phyloP scores from a whole-genome alignment of 37 sponge, comb jelly and placozoan genomes.

The Dysidea cf. avara region DNA sequence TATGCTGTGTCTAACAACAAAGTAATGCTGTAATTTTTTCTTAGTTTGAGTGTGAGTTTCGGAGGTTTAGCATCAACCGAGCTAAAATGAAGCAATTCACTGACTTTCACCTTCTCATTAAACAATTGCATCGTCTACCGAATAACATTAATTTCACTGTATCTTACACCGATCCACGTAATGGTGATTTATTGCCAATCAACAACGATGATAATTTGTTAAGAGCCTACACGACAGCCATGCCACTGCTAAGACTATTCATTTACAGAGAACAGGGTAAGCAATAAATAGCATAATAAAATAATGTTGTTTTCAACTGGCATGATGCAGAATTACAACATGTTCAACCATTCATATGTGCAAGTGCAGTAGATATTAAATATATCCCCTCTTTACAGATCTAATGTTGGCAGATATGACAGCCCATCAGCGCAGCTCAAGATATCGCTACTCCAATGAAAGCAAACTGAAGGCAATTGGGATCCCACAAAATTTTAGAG shows the following conservation, averaged over 20 bases:
- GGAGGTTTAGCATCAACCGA: slow-evolving; percentile 77
- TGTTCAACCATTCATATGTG: too few relatives aligned
- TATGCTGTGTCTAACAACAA: too few relatives aligned
- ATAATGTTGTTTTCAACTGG: too few relatives aligned
- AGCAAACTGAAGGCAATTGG: slow-evolving; percentile 61
- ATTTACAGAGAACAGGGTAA: slow-evolving; percentile 86
- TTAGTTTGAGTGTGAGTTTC: slow-evolving; percentile 93
- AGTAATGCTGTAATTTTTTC: too few relatives aligned
- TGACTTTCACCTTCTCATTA: slow-evolving; percentile 56
- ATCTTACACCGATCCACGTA: slow-evolving; percentile 89
- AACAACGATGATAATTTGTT: slow-evolving; percentile 92
- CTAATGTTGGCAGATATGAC: slow-evolving; percentile 78
- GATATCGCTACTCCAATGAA: slow-evolving; percentile 9
- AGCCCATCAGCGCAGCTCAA: slow-evolving; percentile 45
- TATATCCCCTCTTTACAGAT: slow-evolving; percentile 39
- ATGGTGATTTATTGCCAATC: slow-evolving; percentile 92
- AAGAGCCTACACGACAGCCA: slow-evolving; percentile 80
- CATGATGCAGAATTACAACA: too few relatives aligned
- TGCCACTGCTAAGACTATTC: slow-evolving; percentile 80
- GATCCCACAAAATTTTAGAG: slow-evolving; percentile 88
- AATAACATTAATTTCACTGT: slow-evolving; percentile 70
- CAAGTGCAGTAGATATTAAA: too few relatives aligned
- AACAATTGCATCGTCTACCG: slow-evolving; percentile 66
- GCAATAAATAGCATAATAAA: neutral
- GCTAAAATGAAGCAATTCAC: slow-evolving; percentile 51